These are phyloP conservation scores for Phytoseiulus persimilis DNA, from an alignment of 2,888 invertebrate species.

Conservation along the genomic window DNA sequence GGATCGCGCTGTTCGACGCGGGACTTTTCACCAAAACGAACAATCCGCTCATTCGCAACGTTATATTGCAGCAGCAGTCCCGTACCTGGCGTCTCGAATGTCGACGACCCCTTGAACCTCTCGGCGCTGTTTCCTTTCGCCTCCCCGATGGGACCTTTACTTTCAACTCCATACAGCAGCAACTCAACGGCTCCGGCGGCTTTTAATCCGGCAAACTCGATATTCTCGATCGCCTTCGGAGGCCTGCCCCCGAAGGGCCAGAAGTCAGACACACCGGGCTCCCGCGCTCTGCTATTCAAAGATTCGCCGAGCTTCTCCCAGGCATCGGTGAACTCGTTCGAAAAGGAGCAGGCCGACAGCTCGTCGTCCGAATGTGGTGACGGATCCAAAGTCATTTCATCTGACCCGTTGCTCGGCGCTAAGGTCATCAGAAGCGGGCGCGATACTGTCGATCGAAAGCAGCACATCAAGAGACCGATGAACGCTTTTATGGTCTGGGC, in stretches of 20 bases:
- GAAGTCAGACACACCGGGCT: not conserved
- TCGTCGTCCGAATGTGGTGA: conserved; percentile 35
- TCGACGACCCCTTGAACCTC: conserved; percentile 13
- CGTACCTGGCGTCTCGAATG: conserved; percentile 16
- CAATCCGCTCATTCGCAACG: not conserved
- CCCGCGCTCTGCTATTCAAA: not conserved
- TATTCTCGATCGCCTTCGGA: conserved; percentile 18
- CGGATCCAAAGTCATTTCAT: conserved; percentile 19
- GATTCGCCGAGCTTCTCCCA: not conserved
- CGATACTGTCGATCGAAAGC: conserved; percentile 61
- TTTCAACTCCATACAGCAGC: not conserved
- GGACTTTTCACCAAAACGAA: not conserved
- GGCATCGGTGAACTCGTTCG: not conserved
- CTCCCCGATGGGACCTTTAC: not conserved
- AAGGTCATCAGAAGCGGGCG: conserved; percentile 27
- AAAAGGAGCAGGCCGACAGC: conserved; percentile 15
- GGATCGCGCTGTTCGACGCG: too few relatives aligned
- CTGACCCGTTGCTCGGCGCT: conserved; percentile 35
- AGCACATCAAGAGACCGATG: conserved; percentile 98
- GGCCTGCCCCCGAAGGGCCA: not conserved
- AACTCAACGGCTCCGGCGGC: not conserved
- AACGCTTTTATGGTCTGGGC: conserved; percentile 86
- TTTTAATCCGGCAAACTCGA: conserved; percentile 15
- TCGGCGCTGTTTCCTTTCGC: conserved; percentile 16
- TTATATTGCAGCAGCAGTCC: conserved; percentile 22